These are phyloP conservation scores for Lochmaea capreae DNA, from an alignment of 2,888 invertebrate genomes.

Conservation along the genomic window DNA sequence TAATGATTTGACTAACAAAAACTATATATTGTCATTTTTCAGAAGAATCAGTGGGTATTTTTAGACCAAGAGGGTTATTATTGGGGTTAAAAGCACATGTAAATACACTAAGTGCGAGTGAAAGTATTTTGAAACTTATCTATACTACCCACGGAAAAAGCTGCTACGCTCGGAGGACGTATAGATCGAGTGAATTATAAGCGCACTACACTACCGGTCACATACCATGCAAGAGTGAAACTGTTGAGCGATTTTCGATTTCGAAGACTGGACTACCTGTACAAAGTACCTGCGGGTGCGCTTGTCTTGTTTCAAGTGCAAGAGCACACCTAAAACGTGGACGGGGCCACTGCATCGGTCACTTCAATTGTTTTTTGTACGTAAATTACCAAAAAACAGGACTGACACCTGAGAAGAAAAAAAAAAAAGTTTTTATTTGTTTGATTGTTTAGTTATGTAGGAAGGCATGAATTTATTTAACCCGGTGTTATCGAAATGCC, in stretches of 20 bases:
- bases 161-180: slow-evolving; percentile 41
- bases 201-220: slow-evolving; percentile 26
- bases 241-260: slow-evolving; percentile 28
- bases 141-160: slow-evolving; percentile 48
- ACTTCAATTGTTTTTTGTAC: neutral
- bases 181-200: slow-evolving; percentile 39
- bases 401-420: neutral
- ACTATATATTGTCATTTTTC: slow-evolving; percentile 34
- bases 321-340: slow-evolving; percentile 7
- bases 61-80: slow-evolving; percentile 21
- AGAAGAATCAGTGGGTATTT: slow-evolving; percentile 21
- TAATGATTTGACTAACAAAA: slow-evolving; percentile 32
- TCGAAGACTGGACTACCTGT: slow-evolving; percentile 24
- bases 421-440: neutral
- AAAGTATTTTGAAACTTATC: slow-evolving; percentile 51
- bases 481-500: no score
- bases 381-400: neutral
- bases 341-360: slow-evolving; percentile 6
- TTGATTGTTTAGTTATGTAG: neutral
- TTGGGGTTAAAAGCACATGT: slow-evolving; percentile 43
- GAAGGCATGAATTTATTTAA: no score
- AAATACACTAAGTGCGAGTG: slow-evolving; percentile 49
- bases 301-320: slow-evolving; percentile 12
- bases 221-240: slow-evolving; percentile 46
- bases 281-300: slow-evolving; percentile 15